These are phyloP conservation scores for Eupeodes latifasciatus DNA, from an alignment of 2,888 invertebrate genomes.

Conservation along the genomic window DNA sequence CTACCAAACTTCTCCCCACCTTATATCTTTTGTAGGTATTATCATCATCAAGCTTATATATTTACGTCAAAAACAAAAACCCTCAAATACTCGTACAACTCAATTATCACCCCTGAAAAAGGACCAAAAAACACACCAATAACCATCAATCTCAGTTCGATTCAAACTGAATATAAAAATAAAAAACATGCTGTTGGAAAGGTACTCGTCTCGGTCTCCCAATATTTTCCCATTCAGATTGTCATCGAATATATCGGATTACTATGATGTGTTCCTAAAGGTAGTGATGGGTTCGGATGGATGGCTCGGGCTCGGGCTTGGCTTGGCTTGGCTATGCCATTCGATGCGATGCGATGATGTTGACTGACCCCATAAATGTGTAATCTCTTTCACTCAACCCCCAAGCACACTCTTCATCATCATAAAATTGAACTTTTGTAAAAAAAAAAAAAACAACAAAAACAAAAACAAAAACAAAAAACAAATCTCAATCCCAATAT, in stretches of 20 bases:
- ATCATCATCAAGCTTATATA: background rate
- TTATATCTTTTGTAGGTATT: background rate
- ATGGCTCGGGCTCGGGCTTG: too few species aligned
- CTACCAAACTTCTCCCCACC: too few species aligned
- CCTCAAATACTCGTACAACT: background rate
- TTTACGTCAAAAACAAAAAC: background rate
- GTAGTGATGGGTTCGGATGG: background rate
- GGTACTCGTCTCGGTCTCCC: constrained; percentile 13
- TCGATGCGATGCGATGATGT: background rate
- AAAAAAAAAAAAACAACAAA: too few species aligned
- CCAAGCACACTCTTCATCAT: constrained; percentile 50
- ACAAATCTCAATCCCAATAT: constrained; percentile 10
- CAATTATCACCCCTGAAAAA: constrained; percentile 41
- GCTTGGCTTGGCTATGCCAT: too few species aligned
- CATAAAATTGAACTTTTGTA: constrained; percentile 19
- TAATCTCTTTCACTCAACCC: constrained; percentile 45
- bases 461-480: background rate
- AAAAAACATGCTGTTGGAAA: background rate
- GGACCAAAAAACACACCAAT: constrained; percentile 38
- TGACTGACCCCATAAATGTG: constrained; percentile 45
- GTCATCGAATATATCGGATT: constrained; percentile 59
- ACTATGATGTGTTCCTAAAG: constrained; percentile 17
- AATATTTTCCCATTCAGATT: constrained; percentile 49
- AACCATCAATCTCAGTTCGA: constrained; percentile 54
- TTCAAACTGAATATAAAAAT: constrained; percentile 49